phyloP scores from a whole-genome alignment of 2,797 vertebrate species.

The Otolemur crassicaudatus region DNA sequence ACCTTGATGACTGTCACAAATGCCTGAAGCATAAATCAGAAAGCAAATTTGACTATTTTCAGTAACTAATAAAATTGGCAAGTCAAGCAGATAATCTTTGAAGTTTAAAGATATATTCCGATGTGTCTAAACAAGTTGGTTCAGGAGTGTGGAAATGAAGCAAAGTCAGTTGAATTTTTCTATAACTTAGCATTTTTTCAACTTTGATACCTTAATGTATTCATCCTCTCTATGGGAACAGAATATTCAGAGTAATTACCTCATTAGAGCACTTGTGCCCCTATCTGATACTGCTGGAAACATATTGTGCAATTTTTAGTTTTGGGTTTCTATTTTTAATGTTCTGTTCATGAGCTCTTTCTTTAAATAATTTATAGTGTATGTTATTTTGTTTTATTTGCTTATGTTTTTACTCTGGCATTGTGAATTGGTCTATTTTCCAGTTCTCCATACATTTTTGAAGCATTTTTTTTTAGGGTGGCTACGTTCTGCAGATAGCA shows the following conservation, averaged over 20 bases:
- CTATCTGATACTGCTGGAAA: not conserved
- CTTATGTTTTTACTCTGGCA: not conserved
- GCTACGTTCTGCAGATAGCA: not conserved
- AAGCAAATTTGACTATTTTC: slow-evolving; percentile 27
- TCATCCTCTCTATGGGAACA: not conserved
- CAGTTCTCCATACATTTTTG: not conserved
- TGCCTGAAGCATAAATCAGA: not conserved
- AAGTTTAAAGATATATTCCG: not conserved
- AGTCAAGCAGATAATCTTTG: not conserved
- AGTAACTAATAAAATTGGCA: slow-evolving; percentile 14
- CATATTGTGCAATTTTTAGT: not conserved
- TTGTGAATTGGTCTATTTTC: not conserved
- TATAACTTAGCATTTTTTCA: not conserved
- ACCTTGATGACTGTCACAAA: not conserved
- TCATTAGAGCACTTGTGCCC: not conserved
- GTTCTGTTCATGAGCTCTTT: not conserved
- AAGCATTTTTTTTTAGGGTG: not conserved
- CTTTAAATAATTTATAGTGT: not conserved
- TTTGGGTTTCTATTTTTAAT: slow-evolving; percentile 37
- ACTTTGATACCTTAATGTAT: not conserved
- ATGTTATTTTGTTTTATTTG: not conserved
- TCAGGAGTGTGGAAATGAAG: not conserved
- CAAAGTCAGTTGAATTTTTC: not conserved
- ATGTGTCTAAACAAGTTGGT: not conserved
- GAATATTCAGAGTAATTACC: not conserved